Base-by-base conservation (phyloP, 2,888 invertebrate genomes). In the Suillia variegata region DNA sequence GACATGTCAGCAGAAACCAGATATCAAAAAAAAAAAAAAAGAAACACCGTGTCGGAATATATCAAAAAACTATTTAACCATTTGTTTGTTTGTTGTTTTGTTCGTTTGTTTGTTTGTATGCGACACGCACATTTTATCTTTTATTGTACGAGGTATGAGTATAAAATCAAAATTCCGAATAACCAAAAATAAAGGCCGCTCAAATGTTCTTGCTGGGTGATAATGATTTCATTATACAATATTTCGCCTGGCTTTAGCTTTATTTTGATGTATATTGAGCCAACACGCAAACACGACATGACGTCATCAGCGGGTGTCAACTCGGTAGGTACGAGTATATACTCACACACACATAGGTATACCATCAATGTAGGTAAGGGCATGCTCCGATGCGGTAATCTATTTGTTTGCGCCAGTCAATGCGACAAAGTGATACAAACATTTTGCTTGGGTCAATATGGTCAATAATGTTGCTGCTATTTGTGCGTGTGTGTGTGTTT, bases 21-120 rank as follows among this genome's bases (percentile, higher is more conserved):
- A 71, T 63, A 59, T 21, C 48, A 48, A 52, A 49, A 22, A 59
- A 56, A 54, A 51, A 31, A 56, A 47, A 51, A 52, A 22, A 50
- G n/a, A n/a, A n/a, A n/a, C n/a, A n/a, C n/a, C n/a, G n/a, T n/a
- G n/a, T n/a, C n/a, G n/a, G n/a, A 8, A 61, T 31, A 60, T 51
- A 70, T 70, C 70, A 74, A 74, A 69, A 68, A 70, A 68, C 69
- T 77, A 72, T 73, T 78, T 75, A 75, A n/a, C 74, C 71, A 73
- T 70, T 74, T 76, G 73, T 76, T 76, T 71, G 73, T 68, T n/a
- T n/a, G n/a, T n/a, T n/a, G n/a, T n/a, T n/a, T n/a, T n/a, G n/a
- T n/a, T n/a, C n/a, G n/a, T n/a, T n/a, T n/a, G n/a, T n/a, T n/a
- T n/a, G n/a, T n/a, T n/a, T n/a, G n/a, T n/a, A n/a, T n/a, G n/a